phyloP scores from a whole-genome alignment of 2,797 vertebrate genomes.

The Xenopus petersii region DNA sequence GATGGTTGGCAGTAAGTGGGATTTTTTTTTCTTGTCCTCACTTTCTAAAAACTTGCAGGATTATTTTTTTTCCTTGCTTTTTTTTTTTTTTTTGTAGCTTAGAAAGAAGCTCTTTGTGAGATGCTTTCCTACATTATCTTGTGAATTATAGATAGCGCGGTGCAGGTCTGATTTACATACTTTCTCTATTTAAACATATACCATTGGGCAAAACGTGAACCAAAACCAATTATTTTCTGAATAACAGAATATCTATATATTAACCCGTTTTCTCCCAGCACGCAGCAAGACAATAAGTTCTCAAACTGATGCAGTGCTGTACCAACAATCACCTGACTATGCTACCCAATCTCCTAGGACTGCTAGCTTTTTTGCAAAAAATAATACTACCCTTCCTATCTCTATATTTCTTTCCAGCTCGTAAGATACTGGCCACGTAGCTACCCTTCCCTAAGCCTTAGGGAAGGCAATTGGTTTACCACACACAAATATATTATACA shows the following conservation, averaged over 20 bases:
- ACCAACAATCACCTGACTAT: no score
- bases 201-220: constrained; percentile 39
- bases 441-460: no score
- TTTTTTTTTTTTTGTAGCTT: constrained; percentile 48
- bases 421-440: no score
- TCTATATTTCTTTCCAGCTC: no score
- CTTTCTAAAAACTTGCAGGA: constrained; percentile 57
- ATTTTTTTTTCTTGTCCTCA: constrained; percentile 52
- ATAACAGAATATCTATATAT: constrained; percentile 27
- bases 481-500: no score
- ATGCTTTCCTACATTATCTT: constrained; percentile 50
- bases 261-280: constrained; percentile 10
- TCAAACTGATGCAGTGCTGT: not conserved
- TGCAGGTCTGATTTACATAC: constrained; percentile 57
- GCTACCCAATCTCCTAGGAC: no score
- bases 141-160: constrained; percentile 61
- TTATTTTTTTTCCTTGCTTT: constrained; percentile 51
- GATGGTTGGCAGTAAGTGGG: constrained; percentile 56
- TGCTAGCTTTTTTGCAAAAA: no score
- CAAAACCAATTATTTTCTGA: constrained; percentile 55
- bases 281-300: not conserved
- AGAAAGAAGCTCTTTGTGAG: constrained; percentile 57
- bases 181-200: constrained; percentile 59
- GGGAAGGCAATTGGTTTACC: no score
- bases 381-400: no score